A percentile compares a stretch with the other conserved stretches of the same genome.
Conservation (phyloP, 2,113 vertebrate species). For the Oryctolagus cuniculus region mOryCun1.1 NC_091453.1:87298001-87298500, state of each 20-base stretch:
- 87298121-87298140: too few relatives aligned
- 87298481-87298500: slow-evolving; percentile 52
- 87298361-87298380: slow-evolving; percentile 42
- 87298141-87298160: too few relatives aligned
- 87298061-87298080: too few relatives aligned
- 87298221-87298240: background rate
- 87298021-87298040: too few relatives aligned
- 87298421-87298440: slow-evolving; percentile 25
- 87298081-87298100: too few relatives aligned
- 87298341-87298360: background rate
- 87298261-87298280: slow-evolving; percentile 11
- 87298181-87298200: too few relatives aligned
- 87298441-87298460: slow-evolving; percentile 34
- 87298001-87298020: too few relatives aligned
- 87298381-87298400: slow-evolving; percentile 26
- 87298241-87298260: background rate
- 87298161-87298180: too few relatives aligned
- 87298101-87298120: too few relatives aligned
- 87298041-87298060: too few relatives aligned
- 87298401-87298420: background rate
- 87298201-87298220: background rate
- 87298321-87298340: background rate
- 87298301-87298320: slow-evolving; percentile 36
- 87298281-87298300: slow-evolving; percentile 36
- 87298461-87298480: background rate